These are phyloP conservation scores for Lacanobia oleracea DNA, from an alignment of 2,888 invertebrate species.

Conservation along the genomic window DNA sequence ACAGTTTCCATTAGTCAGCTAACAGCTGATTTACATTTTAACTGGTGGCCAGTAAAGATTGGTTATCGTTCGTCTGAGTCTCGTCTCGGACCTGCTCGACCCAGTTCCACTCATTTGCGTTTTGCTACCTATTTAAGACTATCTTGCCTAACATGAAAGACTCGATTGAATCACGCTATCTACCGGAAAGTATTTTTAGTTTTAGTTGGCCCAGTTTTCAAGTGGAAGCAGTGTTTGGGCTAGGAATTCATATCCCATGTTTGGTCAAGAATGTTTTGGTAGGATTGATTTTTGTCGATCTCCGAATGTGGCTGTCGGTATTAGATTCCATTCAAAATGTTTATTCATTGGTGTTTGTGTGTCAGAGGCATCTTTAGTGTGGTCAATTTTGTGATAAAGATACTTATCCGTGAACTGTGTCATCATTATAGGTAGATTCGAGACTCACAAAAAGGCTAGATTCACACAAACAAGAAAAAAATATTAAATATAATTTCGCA, in stretches of 20 bases:
- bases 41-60: conserved; percentile 49
- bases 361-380: not conserved
- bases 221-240: conserved; percentile 29
- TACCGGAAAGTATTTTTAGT: conserved; percentile 50
- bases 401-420: not conserved
- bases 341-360: not conserved
- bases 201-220: conserved; percentile 52
- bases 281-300: conserved; percentile 9
- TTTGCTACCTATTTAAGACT: conserved; percentile 68
- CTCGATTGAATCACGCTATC: conserved; percentile 62
- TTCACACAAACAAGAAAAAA: conserved; percentile 9
- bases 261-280: conserved; percentile 31
- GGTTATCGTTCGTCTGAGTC: conserved; percentile 69
- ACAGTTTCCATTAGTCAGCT: conserved; percentile 58
- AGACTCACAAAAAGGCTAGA: conserved; percentile 6
- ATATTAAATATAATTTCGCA: not conserved
- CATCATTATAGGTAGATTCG: not conserved
- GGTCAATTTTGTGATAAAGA: not conserved
- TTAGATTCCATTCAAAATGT: conserved; percentile 2
- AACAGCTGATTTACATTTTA: conserved; percentile 64
- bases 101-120: conserved; percentile 76
- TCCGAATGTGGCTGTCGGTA: not conserved
- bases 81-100: conserved; percentile 76
- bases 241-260: conserved; percentile 46
- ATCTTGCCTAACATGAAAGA: conserved; percentile 68